Percentiles rank a stretch among this genome's conserved stretches.
phyloP scores from a whole-genome alignment of 2,888 invertebrate species.

The Eupithecia inturbata region DNA sequence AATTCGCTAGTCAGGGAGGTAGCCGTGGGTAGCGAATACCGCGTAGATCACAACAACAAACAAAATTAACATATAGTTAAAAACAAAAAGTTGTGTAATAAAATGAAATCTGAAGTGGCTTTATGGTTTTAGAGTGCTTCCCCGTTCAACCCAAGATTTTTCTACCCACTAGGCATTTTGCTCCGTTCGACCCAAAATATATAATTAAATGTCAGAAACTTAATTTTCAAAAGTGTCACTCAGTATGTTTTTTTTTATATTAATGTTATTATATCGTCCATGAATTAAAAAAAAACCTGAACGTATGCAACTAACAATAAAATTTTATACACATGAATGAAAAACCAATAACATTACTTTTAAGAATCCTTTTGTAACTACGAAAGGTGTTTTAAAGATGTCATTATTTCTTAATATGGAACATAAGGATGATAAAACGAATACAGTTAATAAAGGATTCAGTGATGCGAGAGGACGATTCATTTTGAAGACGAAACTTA shows the following conservation, averaged over 20 bases:
- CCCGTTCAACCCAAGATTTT: no score
- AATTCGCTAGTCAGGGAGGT: no score
- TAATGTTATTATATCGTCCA: not conserved
- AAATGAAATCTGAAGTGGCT: not conserved
- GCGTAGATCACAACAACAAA: no score
- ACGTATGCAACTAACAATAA: not conserved
- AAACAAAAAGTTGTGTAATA: no score
- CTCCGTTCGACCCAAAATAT: no score
- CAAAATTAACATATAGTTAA: no score
- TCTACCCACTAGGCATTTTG: no score
- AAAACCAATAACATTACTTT: slow-evolving; percentile 22
- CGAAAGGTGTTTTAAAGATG: slow-evolving; percentile 61
- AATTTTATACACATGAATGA: slow-evolving; percentile 17
- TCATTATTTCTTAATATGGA: slow-evolving; percentile 64
- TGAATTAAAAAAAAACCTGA: not conserved
- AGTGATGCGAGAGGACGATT: slow-evolving; percentile 60
- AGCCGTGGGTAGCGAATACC: no score
- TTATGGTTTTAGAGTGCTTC: not conserved
- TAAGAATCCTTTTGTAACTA: slow-evolving; percentile 35
- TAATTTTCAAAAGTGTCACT: not conserved
- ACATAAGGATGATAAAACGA: slow-evolving; percentile 62
- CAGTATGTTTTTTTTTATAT: not conserved
- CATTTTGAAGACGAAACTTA: slow-evolving; percentile 63
- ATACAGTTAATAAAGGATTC: slow-evolving; percentile 65
- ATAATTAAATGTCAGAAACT: not conserved